A percentile compares a stretch with the other conserved stretches of the same genome.
Conservation (phyloP, 37 sponge, comb jelly and placozoan genomes). For the Theonella swinhoei region DNA sequence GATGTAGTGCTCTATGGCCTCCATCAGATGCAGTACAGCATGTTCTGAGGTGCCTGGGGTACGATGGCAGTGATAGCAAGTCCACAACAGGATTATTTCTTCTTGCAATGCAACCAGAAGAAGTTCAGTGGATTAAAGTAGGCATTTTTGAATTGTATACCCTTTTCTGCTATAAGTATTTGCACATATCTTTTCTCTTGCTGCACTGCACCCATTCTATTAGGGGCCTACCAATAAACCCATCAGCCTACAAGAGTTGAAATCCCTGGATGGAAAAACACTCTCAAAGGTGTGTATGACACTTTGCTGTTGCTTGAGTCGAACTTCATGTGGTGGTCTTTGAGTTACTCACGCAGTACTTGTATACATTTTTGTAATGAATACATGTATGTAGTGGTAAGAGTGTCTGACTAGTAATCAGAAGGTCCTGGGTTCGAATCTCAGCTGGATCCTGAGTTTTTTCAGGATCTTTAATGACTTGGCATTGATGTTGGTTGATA, state of each 20-base stretch:
- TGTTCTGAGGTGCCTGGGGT: conserved; percentile 19
- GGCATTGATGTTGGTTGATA: too few relatives aligned
- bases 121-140: conserved; percentile 60
- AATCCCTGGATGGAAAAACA: conserved; percentile 18
- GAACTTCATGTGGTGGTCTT: too few relatives aligned
- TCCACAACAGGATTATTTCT: background rate
- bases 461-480: too few relatives aligned
- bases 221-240: background rate
- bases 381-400: too few relatives aligned
- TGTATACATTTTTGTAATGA: too few relatives aligned
- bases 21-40: too few relatives aligned
- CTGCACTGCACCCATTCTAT: background rate
- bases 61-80: conserved; percentile 2
- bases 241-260: background rate
- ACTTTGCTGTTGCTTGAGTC: too few relatives aligned
- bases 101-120: conserved; percentile 52
- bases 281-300: conserved; percentile 46
- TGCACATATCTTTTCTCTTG: background rate
- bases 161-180: background rate
- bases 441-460: too few relatives aligned
- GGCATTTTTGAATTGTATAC: background rate
- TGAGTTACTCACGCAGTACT: too few relatives aligned
- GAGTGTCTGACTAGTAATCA: too few relatives aligned
- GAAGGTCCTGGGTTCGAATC: too few relatives aligned
- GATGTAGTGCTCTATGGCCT: too few relatives aligned